phyloP scores from a whole-genome alignment of 1,140 invertebrate species.

The Tetramorium simillimum region DNA sequence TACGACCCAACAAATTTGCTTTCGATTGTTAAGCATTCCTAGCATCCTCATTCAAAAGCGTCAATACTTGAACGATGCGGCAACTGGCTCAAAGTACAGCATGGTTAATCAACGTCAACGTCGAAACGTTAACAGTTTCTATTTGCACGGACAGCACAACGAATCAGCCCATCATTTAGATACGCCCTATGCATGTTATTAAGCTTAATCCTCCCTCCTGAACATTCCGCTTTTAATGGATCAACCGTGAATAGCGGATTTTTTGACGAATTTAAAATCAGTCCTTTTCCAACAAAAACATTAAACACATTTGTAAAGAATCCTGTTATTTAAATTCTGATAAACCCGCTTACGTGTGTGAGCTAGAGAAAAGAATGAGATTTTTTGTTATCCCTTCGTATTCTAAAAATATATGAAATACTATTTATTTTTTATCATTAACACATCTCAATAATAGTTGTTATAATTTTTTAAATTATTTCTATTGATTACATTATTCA shows the following conservation, averaged over 20 bases:
- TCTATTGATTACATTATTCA: background rate
- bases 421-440: background rate
- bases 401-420: background rate
- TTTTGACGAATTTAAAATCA: background rate
- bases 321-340: background rate
- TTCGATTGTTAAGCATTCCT: constrained; percentile 40
- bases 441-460: background rate
- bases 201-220: background rate
- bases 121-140: constrained; percentile 53
- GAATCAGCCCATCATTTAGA: constrained; percentile 31
- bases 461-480: background rate
- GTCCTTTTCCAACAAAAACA: background rate
- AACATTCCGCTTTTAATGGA: constrained; percentile 1
- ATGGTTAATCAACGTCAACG: constrained; percentile 41
- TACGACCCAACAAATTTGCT: constrained; percentile 38
- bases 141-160: constrained; percentile 12
- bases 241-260: background rate
- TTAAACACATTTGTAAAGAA: constrained; percentile 4
- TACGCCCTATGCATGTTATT: constrained; percentile 13
- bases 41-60: constrained; percentile 19
- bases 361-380: background rate
- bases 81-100: constrained; percentile 35
- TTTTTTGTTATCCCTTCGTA: background rate
- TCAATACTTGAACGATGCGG: constrained; percentile 44
- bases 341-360: background rate